phyloP scores from a whole-genome alignment of 2,888 invertebrate species.

The Melinaea marsaeus region DNA sequence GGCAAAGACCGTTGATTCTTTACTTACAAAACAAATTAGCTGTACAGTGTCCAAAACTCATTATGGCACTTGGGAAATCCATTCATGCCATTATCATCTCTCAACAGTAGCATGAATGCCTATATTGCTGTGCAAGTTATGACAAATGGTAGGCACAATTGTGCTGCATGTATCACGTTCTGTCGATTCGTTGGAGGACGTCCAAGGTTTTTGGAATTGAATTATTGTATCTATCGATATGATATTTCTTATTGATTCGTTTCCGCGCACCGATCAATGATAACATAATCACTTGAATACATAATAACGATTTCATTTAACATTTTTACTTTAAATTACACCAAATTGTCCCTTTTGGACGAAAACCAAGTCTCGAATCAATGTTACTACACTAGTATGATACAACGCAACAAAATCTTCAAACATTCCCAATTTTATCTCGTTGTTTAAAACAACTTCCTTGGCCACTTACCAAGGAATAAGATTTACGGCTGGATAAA shows the following conservation, averaged over 20 bases:
- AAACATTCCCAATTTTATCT: slow-evolving; percentile 21
- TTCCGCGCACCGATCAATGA: slow-evolving; percentile 26
- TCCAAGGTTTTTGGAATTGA: slow-evolving; percentile 50
- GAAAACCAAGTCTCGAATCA: slow-evolving; percentile 16
- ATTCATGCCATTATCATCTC: slow-evolving; percentile 31
- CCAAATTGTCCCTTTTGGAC: slow-evolving; percentile 13
- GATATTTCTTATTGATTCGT: slow-evolving; percentile 50
- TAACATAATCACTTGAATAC: not conserved
- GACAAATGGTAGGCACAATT: slow-evolving; percentile 34
- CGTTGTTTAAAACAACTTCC: slow-evolving; percentile 21
- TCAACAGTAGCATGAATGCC: slow-evolving; percentile 29
- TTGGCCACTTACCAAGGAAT: slow-evolving; percentile 22
- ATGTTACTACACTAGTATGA: slow-evolving; percentile 16
- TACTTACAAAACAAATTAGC: slow-evolving; percentile 46
- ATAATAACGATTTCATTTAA: not conserved
- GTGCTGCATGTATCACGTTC: slow-evolving; percentile 35
- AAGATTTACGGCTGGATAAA: slow-evolving; percentile 21
- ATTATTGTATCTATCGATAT: slow-evolving; percentile 44
- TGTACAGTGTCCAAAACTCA: slow-evolving; percentile 34
- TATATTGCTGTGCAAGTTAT: slow-evolving; percentile 34
- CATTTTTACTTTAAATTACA: not conserved
- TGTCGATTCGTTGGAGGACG: slow-evolving; percentile 46
- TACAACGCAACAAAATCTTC: slow-evolving; percentile 18
- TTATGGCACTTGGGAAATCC: slow-evolving; percentile 29
- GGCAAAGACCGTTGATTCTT: slow-evolving; percentile 43